Conservation (phyloP, 2,797 vertebrate species). For the Arnoldichthys spilopterus region DNA sequence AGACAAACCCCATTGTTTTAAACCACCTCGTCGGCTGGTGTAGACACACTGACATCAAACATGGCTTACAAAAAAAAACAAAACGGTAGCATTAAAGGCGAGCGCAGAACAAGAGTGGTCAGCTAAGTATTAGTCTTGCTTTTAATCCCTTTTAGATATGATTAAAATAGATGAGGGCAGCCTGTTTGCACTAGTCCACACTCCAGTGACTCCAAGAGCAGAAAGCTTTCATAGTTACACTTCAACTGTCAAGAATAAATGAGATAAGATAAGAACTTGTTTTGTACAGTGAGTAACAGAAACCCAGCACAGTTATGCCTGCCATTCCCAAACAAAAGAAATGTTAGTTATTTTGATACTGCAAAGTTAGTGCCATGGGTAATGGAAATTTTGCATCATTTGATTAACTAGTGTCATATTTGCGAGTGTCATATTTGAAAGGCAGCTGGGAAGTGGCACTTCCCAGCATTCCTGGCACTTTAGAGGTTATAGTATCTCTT, state of each 20-base stretch:
- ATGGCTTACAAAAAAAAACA: not conserved
- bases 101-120: not conserved
- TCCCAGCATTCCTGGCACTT: no score
- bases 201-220: not conserved
- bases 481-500: no score
- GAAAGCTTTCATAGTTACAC: not conserved
- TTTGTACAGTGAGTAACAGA: not conserved
- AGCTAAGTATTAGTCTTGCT: not conserved
- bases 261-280: not conserved
- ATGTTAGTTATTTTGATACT: slow-evolving; percentile 15
- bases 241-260: not conserved
- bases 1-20: slow-evolving; percentile 8
- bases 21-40: slow-evolving; percentile 2
- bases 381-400: slow-evolving; percentile 1
- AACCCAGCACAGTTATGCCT: not conserved
- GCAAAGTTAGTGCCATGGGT: not conserved
- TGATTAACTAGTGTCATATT: no score
- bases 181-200: not conserved
- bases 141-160: not conserved
- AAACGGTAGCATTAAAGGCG: not conserved
- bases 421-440: no score
- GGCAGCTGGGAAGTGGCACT: no score
- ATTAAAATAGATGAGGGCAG: not conserved
- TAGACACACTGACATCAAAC: not conserved
- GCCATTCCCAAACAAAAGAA: slow-evolving; percentile 8